Percentiles rank a stretch among this genome's conserved stretches.
phyloP scores from a whole-genome alignment of 2,888 invertebrate species.

The Euplexia lucipara region DNA sequence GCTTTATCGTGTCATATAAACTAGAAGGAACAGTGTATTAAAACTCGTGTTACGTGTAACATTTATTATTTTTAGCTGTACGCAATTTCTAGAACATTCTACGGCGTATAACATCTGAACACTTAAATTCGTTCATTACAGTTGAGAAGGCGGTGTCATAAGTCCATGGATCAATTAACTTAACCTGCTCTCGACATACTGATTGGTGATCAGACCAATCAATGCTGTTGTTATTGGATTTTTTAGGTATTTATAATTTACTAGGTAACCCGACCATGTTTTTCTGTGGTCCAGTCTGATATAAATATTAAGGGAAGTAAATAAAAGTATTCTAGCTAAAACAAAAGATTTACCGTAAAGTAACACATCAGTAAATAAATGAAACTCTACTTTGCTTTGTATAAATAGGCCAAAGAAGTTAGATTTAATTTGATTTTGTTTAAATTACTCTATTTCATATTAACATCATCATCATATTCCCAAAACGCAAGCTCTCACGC shows the following conservation, averaged over 20 bases:
- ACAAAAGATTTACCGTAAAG: too few species aligned
- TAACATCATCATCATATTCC: too few species aligned
- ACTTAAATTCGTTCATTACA: background rate
- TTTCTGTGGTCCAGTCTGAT: too few species aligned
- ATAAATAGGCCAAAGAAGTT: too few species aligned
- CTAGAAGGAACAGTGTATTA: background rate
- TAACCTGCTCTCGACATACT: slow-evolving; percentile 24
- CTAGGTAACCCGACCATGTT: too few species aligned
- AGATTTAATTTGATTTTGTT: too few species aligned
- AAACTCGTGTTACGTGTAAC: slow-evolving; percentile 5
- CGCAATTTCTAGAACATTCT: background rate
- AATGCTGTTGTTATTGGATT: background rate
- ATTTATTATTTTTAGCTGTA: background rate
- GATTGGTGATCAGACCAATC: background rate
- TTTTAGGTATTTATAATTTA: background rate
- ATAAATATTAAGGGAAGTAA: too few species aligned
- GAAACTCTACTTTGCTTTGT: too few species aligned
- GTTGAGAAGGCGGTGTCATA: background rate
- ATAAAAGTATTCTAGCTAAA: too few species aligned
- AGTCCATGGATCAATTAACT: slow-evolving; percentile 30
- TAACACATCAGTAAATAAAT: too few species aligned
- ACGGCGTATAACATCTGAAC: background rate
- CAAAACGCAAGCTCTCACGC: too few species aligned
- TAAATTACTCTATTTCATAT: too few species aligned
- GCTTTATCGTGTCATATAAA: slow-evolving; percentile 8